Conservation (phyloP, 2,888 invertebrate genomes). For the Portevinia maculata region DNA sequence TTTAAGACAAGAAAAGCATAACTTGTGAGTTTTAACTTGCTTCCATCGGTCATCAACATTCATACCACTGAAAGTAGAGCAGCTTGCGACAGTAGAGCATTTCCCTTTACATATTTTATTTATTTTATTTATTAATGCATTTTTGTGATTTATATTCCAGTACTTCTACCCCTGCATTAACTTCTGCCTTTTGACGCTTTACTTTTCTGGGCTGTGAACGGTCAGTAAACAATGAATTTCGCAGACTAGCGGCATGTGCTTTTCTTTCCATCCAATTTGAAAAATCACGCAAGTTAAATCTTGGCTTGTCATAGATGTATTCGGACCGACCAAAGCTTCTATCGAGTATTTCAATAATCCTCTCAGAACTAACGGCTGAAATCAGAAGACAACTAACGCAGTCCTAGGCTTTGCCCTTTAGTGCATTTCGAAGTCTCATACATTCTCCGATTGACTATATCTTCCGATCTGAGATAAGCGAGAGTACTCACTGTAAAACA, state of each 20-base stretch:
- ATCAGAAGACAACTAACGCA: background rate
- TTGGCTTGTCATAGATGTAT: background rate
- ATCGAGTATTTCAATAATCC: constrained; percentile 1
- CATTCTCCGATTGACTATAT: constrained; percentile 14
- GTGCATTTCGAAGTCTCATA: background rate
- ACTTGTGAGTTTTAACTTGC: background rate
- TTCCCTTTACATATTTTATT: background rate
- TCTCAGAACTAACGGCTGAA: background rate
- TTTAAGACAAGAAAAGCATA: background rate
- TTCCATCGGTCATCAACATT: background rate
- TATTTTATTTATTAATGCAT: too few relatives aligned
- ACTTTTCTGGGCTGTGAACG: background rate
- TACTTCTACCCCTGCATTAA: background rate
- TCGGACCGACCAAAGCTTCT: constrained; percentile 11
- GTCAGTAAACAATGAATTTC: background rate
- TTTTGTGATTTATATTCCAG: background rate
- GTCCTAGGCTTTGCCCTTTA: constrained; percentile 15
- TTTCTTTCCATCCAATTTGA: background rate
- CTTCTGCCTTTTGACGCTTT: background rate
- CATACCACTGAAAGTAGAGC: background rate
- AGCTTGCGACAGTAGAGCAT: background rate
- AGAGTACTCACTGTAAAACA: constrained; percentile 14
- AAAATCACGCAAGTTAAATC: background rate
- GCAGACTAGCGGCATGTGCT: constrained; percentile 1
- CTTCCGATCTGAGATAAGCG: background rate